phyloP scores from a whole-genome alignment of 2,888 invertebrate species.

The Crematogaster levior region DNA sequence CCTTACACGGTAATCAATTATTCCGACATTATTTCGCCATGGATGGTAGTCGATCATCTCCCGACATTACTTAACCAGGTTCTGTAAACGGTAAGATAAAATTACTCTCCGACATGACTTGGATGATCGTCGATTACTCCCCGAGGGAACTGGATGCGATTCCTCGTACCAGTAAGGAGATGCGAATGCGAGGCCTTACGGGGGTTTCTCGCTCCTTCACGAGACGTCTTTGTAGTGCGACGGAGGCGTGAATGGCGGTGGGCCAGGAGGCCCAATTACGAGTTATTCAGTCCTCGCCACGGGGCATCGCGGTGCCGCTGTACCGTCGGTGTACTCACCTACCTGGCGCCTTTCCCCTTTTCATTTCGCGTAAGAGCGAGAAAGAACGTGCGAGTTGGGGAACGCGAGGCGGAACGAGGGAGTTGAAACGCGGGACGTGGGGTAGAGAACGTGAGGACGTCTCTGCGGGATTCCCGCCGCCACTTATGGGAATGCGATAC shows the following conservation, averaged over 20 bases:
- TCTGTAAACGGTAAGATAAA: not conserved
- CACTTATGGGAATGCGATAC: constrained; percentile 82
- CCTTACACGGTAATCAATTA: not conserved
- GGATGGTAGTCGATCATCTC: not conserved
- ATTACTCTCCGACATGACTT: constrained; percentile 12
- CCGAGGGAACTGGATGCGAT: constrained; percentile 17
- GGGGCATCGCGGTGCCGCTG: constrained; percentile 60
- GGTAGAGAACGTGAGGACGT: constrained; percentile 65
- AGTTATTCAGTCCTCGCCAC: constrained; percentile 74
- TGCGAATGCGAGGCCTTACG: not conserved
- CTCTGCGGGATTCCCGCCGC: constrained; percentile 73
- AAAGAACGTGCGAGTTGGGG: not conserved
- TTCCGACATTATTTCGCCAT: not conserved
- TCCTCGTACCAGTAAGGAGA: not conserved
- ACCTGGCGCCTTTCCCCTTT: constrained; percentile 72
- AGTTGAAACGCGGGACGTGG: constrained; percentile 36
- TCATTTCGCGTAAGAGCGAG: constrained; percentile 47
- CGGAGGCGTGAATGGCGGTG: constrained; percentile 70
- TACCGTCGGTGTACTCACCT: constrained; percentile 32
- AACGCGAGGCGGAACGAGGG: not conserved
- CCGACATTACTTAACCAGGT: not conserved
- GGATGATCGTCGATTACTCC: constrained; percentile 13
- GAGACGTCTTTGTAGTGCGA: constrained; percentile 67
- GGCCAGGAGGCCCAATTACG: constrained; percentile 73
- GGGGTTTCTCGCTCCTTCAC: constrained; percentile 43